These are phyloP conservation scores for Ladona fulva DNA, from an alignment of 1,140 invertebrate species.

Conservation along the genomic window DNA sequence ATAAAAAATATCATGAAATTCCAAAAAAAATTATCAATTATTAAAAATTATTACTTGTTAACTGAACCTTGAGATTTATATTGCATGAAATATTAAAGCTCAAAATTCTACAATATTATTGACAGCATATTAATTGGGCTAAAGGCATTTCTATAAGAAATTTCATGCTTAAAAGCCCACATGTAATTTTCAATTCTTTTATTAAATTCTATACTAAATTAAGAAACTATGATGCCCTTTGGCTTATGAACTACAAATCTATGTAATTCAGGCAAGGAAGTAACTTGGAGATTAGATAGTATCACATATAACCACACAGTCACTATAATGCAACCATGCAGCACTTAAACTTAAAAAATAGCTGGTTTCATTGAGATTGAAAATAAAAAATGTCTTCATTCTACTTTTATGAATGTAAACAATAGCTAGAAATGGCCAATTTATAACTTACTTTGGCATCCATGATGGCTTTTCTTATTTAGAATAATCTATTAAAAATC, in stretches of 20 bases:
- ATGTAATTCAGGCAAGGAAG: neutral
- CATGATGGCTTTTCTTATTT: neutral
- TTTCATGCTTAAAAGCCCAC: neutral
- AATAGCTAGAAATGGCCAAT: neutral
- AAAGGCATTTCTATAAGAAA: neutral
- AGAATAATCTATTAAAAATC: neutral
- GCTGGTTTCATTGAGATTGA: neutral
- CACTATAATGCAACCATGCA: conserved; percentile 9
- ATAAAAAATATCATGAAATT: too few relatives aligned
- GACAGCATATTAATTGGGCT: neutral
- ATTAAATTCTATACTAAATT: neutral
- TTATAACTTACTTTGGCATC: neutral
- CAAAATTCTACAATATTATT: neutral
- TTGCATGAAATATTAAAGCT: neutral
- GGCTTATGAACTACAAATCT: neutral
- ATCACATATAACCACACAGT: conserved; percentile 4
- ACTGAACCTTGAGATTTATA: too few relatives aligned
- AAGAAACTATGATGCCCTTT: neutral
- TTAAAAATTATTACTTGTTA: too few relatives aligned
- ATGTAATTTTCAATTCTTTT: neutral
- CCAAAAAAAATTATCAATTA: too few relatives aligned
- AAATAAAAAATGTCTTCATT: neutral
- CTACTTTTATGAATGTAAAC: neutral
- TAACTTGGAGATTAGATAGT: neutral
- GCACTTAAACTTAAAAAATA: neutral